Evolutionary conservation across 2,797 vertebrate species (phyloP), one percentile per base, ranked within the genome.

Genomic region (Paratrypauchen microcephalus): DNA sequence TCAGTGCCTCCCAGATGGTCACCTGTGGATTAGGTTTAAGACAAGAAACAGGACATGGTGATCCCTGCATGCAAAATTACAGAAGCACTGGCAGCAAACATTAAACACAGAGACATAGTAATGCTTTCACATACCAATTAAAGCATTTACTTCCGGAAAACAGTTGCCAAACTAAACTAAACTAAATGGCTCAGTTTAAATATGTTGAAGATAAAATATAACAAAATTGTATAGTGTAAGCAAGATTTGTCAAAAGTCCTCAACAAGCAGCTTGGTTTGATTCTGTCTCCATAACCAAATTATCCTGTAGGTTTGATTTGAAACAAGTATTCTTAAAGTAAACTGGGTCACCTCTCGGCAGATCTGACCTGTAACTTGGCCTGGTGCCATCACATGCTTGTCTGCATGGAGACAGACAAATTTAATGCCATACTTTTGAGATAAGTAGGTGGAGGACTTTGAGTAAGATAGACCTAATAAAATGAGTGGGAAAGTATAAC

Each of bases 1-100:
- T 97, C 87, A 99, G 89, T 0, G 97, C 97, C 87, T 99, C 97
- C 97, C 97, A 99, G 86, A 99, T 98, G 65, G 97, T 99, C 80
- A 99, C 97, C 97, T 99, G 24, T 1, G 74, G 0, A 74, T 30
- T 74, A 57, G 39, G 45, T 56, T 39, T 9, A 41, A 41, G 39
- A 41, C 41, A 45, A 45, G 41, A 2, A 36, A 36, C 7, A 18
- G 24, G 4, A 26, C 23, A 58, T 16, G 13, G 41, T 55, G n/a
- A 55, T 48, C 47, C 18, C 47, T 48, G 16, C 47, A 48, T 16
- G 47, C 15, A 50, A 23, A 4, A 23, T 48, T 8, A 63, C 19
- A 15, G 45, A 47, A 2, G 15, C 66, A 57, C 55, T 50, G 26
- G 8, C 26, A 65, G 13, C 15, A 47, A 5, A 23, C n/a, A 24